Percentiles rank a stretch among this genome's conserved stretches.
These are phyloP conservation scores for Ceratina calcarata DNA, from an alignment of 1,140 invertebrate genomes.

Conservation along the genomic window DNA sequence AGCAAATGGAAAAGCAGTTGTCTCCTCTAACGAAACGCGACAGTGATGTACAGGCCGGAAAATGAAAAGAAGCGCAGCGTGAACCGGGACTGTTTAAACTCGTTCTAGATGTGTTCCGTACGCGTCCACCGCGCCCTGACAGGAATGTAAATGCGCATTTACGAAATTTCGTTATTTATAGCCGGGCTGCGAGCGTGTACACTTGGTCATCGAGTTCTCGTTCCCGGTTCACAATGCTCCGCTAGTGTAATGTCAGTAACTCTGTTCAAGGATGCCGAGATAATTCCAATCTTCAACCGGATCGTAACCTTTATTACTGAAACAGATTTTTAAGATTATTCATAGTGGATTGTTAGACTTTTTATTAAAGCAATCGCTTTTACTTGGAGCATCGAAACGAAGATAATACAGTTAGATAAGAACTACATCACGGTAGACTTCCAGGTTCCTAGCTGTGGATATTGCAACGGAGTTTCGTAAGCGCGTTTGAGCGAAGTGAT, in stretches of 20 bases:
- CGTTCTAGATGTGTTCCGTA: slow-evolving; percentile 35
- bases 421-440: background rate
- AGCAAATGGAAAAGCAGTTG: slow-evolving; percentile 61
- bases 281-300: background rate
- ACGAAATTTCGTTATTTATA: slow-evolving; percentile 66
- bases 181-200: background rate
- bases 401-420: background rate
- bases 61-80: slow-evolving; percentile 61
- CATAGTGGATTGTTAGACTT: too few species aligned
- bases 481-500: slow-evolving; percentile 36
- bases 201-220: slow-evolving; percentile 9
- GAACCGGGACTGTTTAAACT: slow-evolving; percentile 34
- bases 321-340: too few species aligned
- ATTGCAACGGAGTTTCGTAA: slow-evolving; percentile 53
- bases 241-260: slow-evolving; percentile 1
- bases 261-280: background rate
- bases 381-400: background rate
- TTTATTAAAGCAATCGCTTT: too few species aligned
- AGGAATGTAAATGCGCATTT: slow-evolving; percentile 54
- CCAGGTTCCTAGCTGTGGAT: background rate
- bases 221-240: slow-evolving; percentile 33
- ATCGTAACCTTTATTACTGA: too few species aligned
- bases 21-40: slow-evolving; percentile 59
- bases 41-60: slow-evolving; percentile 65
- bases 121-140: background rate